A percentile compares a stretch with the other conserved stretches of the same genome.
Evolutionary conservation across 64 coral and sea anemone species (phyloP).

Genomic region (Trachythela sp.): DNA sequence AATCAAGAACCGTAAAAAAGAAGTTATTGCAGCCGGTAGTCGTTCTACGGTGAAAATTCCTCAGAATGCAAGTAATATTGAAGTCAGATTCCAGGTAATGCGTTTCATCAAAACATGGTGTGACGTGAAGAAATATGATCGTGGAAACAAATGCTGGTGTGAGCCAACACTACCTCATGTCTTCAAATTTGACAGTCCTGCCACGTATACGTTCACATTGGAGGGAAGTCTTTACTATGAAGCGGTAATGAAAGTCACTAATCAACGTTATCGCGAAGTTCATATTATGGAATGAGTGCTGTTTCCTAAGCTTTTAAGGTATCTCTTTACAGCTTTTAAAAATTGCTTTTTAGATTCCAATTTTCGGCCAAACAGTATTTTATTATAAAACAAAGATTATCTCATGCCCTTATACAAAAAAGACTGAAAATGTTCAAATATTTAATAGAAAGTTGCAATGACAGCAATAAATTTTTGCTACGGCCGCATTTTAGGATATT

Average conservation of each 20-base stretch:
- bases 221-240: conserved; percentile 23
- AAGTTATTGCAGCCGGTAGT: not conserved
- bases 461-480: no score
- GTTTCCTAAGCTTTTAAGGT: no score
- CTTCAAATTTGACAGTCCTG: not conserved
- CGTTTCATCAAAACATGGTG: conserved; percentile 17
- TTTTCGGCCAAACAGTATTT: no score
- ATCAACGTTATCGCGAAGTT: no score
- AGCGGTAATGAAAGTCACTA: conserved; percentile 30
- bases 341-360: no score
- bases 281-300: no score
- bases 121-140: conserved; percentile 53
- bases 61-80: not conserved
- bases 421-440: no score
- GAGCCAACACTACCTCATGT: not conserved
- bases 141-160: not conserved
- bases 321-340: no score
- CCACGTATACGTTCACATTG: conserved; percentile 25
- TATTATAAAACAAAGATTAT: no score
- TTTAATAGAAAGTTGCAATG: no score
- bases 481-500: no score
- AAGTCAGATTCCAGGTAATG: conserved; percentile 32
- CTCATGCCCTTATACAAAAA: no score
- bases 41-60: conserved; percentile 5
- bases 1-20: not conserved